A percentile compares a stretch with the other conserved stretches of the same genome.
These are phyloP conservation scores for Microcebus tavaratra DNA, from an alignment of 2,113 vertebrate genomes.

Conservation along the genomic window DNA sequence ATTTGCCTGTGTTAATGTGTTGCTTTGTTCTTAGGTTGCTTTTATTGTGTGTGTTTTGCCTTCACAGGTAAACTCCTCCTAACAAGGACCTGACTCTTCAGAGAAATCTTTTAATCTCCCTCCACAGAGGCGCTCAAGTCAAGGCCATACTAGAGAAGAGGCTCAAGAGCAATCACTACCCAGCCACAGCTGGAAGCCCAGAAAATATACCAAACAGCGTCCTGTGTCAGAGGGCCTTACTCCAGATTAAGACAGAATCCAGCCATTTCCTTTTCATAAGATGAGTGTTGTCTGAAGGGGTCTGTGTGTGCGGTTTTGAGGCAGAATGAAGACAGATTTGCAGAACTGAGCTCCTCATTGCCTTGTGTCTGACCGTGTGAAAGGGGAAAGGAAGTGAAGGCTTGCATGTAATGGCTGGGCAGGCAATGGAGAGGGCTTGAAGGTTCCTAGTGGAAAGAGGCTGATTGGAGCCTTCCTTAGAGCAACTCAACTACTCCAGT, in stretches of 20 bases:
- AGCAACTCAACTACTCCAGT: not conserved
- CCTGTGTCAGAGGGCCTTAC: not conserved
- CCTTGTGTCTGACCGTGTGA: not conserved
- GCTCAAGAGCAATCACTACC: not conserved
- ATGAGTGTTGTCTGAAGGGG: not conserved
- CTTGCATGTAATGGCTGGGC: not conserved
- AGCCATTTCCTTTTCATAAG: not conserved
- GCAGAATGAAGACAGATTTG: not conserved
- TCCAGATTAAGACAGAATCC: not conserved
- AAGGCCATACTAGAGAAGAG: not conserved
- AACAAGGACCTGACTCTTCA: slow-evolving; percentile 12
- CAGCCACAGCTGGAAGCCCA: not conserved
- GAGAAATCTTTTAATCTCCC: slow-evolving; percentile 25
- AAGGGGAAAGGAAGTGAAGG: not conserved
- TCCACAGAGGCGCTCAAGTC: not conserved
- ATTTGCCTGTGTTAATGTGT: slow-evolving; percentile 19
- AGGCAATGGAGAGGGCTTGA: not conserved
- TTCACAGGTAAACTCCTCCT: slow-evolving; percentile 35
- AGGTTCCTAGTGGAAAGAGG: not conserved
- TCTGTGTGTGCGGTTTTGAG: not conserved
- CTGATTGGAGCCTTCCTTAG: not conserved
- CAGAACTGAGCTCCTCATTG: not conserved
- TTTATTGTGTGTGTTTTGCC: slow-evolving; percentile 45
- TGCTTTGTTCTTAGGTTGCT: slow-evolving; percentile 51
- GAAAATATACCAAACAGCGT: not conserved